A percentile compares a stretch with the other conserved stretches of the same genome.
Conservation (phyloP, 2,888 invertebrate genomes). For the Hyposoter dolosus region DNA sequence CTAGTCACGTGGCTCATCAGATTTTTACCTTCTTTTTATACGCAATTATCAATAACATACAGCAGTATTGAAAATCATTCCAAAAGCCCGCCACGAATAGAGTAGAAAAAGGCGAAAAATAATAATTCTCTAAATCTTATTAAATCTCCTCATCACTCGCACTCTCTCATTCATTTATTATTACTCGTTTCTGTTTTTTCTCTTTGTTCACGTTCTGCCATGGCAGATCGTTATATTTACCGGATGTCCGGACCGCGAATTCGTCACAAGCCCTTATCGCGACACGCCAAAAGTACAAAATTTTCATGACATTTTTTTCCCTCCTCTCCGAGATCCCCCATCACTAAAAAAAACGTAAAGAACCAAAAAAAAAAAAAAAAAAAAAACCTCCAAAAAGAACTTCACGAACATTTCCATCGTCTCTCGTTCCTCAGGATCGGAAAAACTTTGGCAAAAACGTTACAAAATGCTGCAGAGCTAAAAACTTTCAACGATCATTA, state of each 20-base stretch:
- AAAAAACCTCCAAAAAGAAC: too few relatives aligned
- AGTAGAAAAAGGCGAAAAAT: slow-evolving; percentile 82
- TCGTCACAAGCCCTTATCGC: not conserved
- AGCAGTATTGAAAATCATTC: slow-evolving; percentile 76
- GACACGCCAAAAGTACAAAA: not conserved
- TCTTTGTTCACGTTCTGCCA: not conserved
- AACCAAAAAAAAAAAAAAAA: too few relatives aligned
- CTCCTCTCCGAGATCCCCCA: too few relatives aligned
- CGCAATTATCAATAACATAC: slow-evolving; percentile 68
- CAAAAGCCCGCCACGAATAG: slow-evolving; percentile 78
- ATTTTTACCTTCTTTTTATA: slow-evolving; percentile 22
- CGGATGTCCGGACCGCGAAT: slow-evolving; percentile 13
- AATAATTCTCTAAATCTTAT: slow-evolving; percentile 65
- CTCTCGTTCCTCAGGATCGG: too few relatives aligned
- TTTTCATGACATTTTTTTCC: not conserved
- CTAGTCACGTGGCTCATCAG: not conserved
- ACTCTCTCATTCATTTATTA: slow-evolving; percentile 14
- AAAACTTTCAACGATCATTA: not conserved
- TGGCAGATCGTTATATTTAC: not conserved
- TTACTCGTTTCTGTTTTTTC: not conserved
- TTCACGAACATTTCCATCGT: too few relatives aligned
- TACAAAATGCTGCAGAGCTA: not conserved
- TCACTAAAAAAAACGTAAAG: too few relatives aligned
- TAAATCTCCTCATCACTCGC: slow-evolving; percentile 21
- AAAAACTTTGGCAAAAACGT: not conserved